Evolutionary conservation across 1,140 invertebrate genomes (phyloP).

Genomic region (Bombyx mandarina): DNA sequence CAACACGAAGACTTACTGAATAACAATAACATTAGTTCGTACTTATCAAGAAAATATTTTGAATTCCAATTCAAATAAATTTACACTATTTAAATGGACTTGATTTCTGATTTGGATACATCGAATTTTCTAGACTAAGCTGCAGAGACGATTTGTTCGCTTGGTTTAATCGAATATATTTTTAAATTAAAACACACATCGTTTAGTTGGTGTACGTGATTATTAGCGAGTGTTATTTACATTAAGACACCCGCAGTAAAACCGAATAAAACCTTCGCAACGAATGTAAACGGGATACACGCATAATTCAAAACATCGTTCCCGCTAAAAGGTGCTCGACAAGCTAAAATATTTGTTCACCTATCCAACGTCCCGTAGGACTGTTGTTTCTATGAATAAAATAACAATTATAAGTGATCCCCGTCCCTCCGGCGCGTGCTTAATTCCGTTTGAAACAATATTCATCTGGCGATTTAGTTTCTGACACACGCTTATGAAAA

Average conservation of each 20-base stretch:
- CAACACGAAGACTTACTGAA: too few species aligned
- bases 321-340: slow-evolving; percentile 55
- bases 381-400: slow-evolving; percentile 70
- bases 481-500: slow-evolving; percentile 20
- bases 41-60: too few species aligned
- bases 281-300: not conserved
- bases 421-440: slow-evolving; percentile 47
- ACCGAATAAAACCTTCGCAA: not conserved
- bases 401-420: slow-evolving; percentile 71
- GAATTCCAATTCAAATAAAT: too few species aligned
- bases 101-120: too few species aligned
- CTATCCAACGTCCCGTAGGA: slow-evolving; percentile 53
- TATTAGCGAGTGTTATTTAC: too few species aligned
- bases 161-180: too few species aligned
- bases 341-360: slow-evolving; percentile 62
- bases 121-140: too few species aligned
- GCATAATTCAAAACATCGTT: slow-evolving; percentile 34
- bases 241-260: not conserved
- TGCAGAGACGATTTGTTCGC: too few species aligned
- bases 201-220: too few species aligned
- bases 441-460: slow-evolving; percentile 70
- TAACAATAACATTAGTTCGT: too few species aligned
- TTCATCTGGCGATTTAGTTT: slow-evolving; percentile 59
- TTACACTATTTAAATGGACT: too few species aligned
- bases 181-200: too few species aligned